Evolutionary conservation across 2,113 vertebrate species (phyloP).

Genomic region (Ammodytes marinus): DNA sequence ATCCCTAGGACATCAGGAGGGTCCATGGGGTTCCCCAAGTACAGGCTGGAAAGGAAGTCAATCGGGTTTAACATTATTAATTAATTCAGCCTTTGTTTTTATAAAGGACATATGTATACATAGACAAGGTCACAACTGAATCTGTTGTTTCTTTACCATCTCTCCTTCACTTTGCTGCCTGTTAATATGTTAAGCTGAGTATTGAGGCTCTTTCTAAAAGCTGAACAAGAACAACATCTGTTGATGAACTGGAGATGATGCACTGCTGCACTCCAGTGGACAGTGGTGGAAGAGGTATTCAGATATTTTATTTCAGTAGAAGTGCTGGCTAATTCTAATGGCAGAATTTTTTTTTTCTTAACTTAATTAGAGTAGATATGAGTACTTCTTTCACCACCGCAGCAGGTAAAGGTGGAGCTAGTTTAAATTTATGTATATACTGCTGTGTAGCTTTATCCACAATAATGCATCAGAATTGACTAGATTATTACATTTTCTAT

Average conservation of each 20-base stretch:
- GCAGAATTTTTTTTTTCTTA: no score
- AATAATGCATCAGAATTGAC: no score
- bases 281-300: neutral
- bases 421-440: no score
- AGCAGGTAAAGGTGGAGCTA: no score
- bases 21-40: constrained; percentile 99
- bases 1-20: constrained; percentile 95
- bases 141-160: neutral
- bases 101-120: neutral
- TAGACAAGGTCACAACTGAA: neutral
- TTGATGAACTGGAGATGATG: neutral
- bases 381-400: no score
- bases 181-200: neutral
- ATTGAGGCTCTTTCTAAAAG: neutral
- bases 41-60: constrained; percentile 85
- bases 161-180: neutral
- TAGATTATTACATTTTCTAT: no score
- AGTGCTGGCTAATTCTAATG: neutral
- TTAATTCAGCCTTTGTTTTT: neutral
- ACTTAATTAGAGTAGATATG: no score
- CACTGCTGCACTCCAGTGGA: constrained; percentile 72
- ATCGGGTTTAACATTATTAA: neutral
- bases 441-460: no score
- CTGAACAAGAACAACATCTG: neutral
- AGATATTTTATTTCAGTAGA: neutral